Base-by-base conservation (phyloP, 2,113 vertebrate genomes). In the Garra rufa region DNA sequence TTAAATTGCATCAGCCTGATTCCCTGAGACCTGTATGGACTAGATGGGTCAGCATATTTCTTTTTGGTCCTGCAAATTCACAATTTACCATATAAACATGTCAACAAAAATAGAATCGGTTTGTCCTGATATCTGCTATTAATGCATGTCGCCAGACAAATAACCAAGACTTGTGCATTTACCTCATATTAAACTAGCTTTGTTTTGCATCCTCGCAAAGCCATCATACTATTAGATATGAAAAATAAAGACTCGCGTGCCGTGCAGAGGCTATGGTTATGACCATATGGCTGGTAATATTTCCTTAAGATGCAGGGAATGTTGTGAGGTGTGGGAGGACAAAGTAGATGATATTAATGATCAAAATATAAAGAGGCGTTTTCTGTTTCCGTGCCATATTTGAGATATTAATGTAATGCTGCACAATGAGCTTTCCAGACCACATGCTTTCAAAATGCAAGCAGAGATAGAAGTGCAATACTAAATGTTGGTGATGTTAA, bases 341-440 rank as follows among this genome's bases (percentile, higher is more conserved):
- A 44, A 44, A 19, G 41, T 44, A 9, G 24, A 24, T 44, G 74
- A 76, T 67, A 48, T 80, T 50, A 80, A 17, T 34, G 43, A 80
- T 41, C 26, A 48, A 80, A 65, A 65, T 46, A 21, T 41, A 38
- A 21, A 65, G 26, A 48, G 24, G 43, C 21, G 77, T 50, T 48
- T 61, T 48, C 24, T 67, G 43, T 67, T n/a, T 59, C 24, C 15
- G 1, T 48, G 41, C 17, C 24, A 77, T 14, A 15, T 55, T 57
- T 34, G 9, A 80, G 17, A 80, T 80, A 46, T 57, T 57, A 44
- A 44, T 44, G 52, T 61, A 6, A 26, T 14, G n/a, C 57, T 61
- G 24, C 1, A 26, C 24, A 61, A 26, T 61, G 24, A 26, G 10
- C 10, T 61, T 61, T 61, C 57, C 24, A 6, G 10, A 26, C 57